A percentile compares a stretch with the other conserved stretches of the same genome.
These are phyloP conservation scores for Drosophila anomelani DNA, from an alignment of 2,888 invertebrate species.

Conservation along the genomic window DNA sequence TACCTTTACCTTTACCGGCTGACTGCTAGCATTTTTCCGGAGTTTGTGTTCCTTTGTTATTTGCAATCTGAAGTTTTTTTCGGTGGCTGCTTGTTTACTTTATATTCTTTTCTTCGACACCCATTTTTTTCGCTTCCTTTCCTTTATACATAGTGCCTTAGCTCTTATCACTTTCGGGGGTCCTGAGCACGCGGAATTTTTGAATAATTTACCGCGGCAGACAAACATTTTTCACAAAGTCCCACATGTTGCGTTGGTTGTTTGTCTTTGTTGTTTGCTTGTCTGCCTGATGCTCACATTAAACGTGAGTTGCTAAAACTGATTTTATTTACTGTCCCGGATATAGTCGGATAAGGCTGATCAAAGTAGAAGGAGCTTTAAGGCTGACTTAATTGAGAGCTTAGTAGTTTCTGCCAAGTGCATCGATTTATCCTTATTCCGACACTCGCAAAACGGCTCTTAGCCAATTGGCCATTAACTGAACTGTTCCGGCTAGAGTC, in stretches of 20 bases:
- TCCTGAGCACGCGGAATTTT: constrained; percentile 36
- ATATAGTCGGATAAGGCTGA: neutral
- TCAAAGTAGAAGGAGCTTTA: neutral
- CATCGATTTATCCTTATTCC: constrained; percentile 13
- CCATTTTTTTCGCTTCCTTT: constrained; percentile 25
- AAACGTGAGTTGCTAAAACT: constrained; percentile 24
- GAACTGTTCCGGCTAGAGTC: constrained; percentile 11
- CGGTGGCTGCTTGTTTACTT: constrained; percentile 12
- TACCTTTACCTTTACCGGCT: constrained; percentile 3
- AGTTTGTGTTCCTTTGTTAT: constrained; percentile 19
- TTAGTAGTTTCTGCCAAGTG: constrained; percentile 3
- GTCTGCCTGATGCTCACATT: constrained; percentile 26
- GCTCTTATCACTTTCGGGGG: constrained; percentile 32
- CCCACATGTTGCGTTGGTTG: constrained; percentile 20
- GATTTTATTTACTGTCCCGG: constrained; percentile 17
- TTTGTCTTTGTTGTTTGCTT: constrained; percentile 25
- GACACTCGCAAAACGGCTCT: constrained; percentile 10
- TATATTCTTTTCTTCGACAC: constrained; percentile 22
- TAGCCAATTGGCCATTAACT: constrained; percentile 8
- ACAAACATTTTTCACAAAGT: constrained; percentile 48
- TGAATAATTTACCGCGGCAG: constrained; percentile 62
- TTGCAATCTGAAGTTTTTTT: constrained; percentile 37
- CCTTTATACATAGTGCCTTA: constrained; percentile 15
- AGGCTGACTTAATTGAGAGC: constrained; percentile 1
- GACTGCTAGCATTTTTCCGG: constrained; percentile 10